phyloP scores from a whole-genome alignment of 2,888 invertebrate genomes.

The Calameuta filiformis region DNA sequence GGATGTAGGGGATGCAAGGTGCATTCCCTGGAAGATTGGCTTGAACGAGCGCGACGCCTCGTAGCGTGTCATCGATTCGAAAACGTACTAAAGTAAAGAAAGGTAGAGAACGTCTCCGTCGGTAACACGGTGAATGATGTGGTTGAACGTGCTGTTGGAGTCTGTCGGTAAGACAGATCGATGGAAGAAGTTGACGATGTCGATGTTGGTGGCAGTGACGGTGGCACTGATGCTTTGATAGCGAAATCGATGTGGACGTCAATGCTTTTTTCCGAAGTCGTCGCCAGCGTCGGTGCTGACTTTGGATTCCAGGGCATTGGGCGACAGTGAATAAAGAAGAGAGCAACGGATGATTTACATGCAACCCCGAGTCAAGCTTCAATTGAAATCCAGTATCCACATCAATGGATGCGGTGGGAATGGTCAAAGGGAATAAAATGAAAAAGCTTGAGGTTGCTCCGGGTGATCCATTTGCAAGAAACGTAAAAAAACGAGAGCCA shows the following conservation, averaged over 20 bases:
- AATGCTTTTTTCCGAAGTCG: constrained; percentile 26
- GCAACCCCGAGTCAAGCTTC: background rate
- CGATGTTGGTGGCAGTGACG: constrained; percentile 41
- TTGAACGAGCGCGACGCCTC: background rate
- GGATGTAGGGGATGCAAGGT: background rate
- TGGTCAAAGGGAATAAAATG: background rate
- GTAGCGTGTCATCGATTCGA: background rate
- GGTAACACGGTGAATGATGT: background rate
- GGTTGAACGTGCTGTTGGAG: background rate
- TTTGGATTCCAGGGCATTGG: background rate
- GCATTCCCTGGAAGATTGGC: background rate
- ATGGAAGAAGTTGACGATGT: constrained; percentile 1
- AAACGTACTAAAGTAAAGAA: background rate
- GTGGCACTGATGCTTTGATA: constrained; percentile 69
- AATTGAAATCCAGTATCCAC: background rate
- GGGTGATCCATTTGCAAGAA: background rate
- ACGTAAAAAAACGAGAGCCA: background rate
- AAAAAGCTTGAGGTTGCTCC: background rate
- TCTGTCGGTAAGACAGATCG: background rate
- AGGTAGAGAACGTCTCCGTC: background rate
- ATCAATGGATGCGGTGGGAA: background rate
- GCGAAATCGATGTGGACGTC: constrained; percentile 70
- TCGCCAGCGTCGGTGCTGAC: background rate
- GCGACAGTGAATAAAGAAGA: background rate
- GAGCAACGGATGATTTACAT: background rate